Base-by-base conservation (phyloP, 2,888 invertebrate genomes). In the Drosophila parthenogenetica region DNA sequence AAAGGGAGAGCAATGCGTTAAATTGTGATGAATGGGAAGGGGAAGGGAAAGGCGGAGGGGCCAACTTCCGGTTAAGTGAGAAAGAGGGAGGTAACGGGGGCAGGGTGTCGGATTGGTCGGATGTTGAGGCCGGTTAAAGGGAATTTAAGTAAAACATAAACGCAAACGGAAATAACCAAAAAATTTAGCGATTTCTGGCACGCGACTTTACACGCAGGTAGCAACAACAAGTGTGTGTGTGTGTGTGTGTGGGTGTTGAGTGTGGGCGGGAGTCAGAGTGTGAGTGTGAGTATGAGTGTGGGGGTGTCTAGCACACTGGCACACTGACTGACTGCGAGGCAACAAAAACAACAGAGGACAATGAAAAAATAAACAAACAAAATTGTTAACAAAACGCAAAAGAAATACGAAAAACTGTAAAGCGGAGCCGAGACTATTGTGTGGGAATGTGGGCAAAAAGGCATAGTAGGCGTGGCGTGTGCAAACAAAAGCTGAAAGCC, bases 121-220 rank as follows among this genome's bases (percentile, higher is more conserved):
- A 82, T 77, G 86, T 86, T 83, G 88, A 80, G 86, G 86, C 82
- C 77, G 86, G 84, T 82, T 83, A 84, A 81, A 76, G 77, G 73
- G 77, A 85, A 85, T 84, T 84, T 81, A 87, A 88, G 84, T 89
- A 83, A 89, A 85, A 84, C 89, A 84, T 85, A 89, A 85, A 81
- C 89, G 85, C 73, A 84, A 89, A 79, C 85, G 85, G 85, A 85
- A 84, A 84, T 85, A 76, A 73, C 71, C 69, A 65, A 78, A 72
- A 74, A 79, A 62, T 70, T 54, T 80, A 57, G 69, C 77, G 80
- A 71, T 74, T 77, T 76, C 65, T 65, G 63, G 77, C 78, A 78
- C 78, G 78, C 78, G 73, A 78, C 62, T 77, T 79, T 69, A 45
- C 78, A 79, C 77, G 64, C 75, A 79, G 64, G 65, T 69, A 68